These are phyloP conservation scores for Erebia aethiops DNA, from an alignment of 2,888 invertebrate genomes.

Conservation along the genomic window DNA sequence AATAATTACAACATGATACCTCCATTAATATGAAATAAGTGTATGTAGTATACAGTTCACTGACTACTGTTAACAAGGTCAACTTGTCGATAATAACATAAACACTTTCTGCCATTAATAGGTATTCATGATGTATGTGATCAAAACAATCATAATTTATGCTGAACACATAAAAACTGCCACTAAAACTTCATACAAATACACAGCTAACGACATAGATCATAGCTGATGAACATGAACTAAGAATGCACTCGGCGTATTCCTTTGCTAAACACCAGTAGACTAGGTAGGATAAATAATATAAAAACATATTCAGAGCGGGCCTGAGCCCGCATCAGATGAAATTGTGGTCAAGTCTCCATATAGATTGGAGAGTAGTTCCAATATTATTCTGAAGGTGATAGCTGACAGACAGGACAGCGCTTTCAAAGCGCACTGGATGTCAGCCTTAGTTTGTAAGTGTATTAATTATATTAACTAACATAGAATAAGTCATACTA, in stretches of 20 bases:
- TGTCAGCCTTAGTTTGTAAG: no score
- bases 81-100: conserved; percentile 7
- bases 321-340: no score
- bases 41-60: not conserved
- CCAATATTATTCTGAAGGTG: no score
- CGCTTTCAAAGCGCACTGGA: no score
- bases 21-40: not conserved
- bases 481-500: no score
- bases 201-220: not conserved
- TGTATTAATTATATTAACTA: no score
- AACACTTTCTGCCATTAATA: conserved; percentile 24
- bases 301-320: no score
- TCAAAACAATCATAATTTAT: conserved; percentile 7
- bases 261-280: not conserved
- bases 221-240: not conserved
- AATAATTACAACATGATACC: not conserved
- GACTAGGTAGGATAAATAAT: no score
- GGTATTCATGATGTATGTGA: conserved; percentile 29
- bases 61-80: not conserved
- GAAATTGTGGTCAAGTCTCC: no score
- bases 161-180: conserved; percentile 24
- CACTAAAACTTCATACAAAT: conserved; percentile 27
- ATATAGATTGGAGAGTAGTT: no score
- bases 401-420: no score
- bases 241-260: not conserved